Base-by-base conservation (phyloP, 2,888 invertebrate genomes). In the Sinelater perroti region DNA sequence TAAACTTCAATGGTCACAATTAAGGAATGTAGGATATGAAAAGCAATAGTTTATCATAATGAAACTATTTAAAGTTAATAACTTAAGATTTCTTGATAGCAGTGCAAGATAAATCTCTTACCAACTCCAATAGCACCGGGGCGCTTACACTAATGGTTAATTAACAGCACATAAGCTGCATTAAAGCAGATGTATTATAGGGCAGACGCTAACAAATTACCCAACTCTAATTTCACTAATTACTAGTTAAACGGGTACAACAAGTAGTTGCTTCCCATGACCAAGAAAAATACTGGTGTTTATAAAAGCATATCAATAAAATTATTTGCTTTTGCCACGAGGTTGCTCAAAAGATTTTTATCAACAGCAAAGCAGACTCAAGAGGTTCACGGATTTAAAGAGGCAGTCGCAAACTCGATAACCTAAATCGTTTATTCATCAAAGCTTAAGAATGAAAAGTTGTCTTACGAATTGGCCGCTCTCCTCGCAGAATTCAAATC, bases 381-480 rank as follows among this genome's bases (percentile, higher is more conserved):
- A 31, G 6, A 20, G 46, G 20, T 33, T 33, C 11, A 18, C 17
- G 46, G 20, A 46, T 46, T 26, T 7, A 14, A 46, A 16, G 13
- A 21, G 46, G 17, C 46, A 33, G 31, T 14, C 21, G 17, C 31
- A 46, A 46, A 13, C 20, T 46, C 33, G 33, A 33, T 31, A 46
- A 20, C 31, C 18, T 14, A 31, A 31, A 46, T 31, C 28, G 46
- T 31, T 21, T 46, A 46, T 46, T 46, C 46, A 46, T 46, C 33
- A 46, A 7, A 13, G 46, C 21, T 31, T 46, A 46, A 31, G 42
- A 42, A 21, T 21, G 16, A 42, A 18, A 42, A 21, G 11, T 42
- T 14, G 26, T 24, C 26, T 42, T 42, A 24, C 42, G 28, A 16
- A 24, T 24, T 35, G 16, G 24, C 16, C 13, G 40, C 14, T 40